Conservation (phyloP, 2,888 invertebrate genomes). For the Autographa gamma region DNA sequence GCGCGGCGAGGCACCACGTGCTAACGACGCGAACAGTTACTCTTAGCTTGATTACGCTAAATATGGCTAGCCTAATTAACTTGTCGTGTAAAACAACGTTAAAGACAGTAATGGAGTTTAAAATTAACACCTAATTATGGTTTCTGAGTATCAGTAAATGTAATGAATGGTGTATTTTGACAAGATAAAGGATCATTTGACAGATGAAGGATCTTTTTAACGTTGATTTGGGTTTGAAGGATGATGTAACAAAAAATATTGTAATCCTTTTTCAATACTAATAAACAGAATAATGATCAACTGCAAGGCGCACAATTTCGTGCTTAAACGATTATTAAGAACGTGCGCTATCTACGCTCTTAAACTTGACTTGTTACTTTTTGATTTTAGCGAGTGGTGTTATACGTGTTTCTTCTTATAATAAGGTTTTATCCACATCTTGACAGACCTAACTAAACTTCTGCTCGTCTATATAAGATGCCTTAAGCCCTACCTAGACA, state of each 20-base stretch:
- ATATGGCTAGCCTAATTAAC: conserved; percentile 21
- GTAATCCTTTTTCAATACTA: no score
- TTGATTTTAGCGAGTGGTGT: neutral
- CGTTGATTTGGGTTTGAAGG: neutral
- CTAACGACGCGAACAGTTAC: conserved; percentile 34
- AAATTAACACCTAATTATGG: conserved; percentile 3
- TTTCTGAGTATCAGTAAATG: neutral
- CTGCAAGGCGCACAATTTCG: neutral
- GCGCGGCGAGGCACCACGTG: conserved; percentile 6
- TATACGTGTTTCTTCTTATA: neutral
- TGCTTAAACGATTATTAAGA: neutral
- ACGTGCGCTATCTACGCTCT: neutral
- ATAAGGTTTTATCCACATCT: neutral
- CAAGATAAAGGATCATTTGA: no score
- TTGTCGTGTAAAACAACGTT: neutral
- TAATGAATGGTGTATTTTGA: no score
- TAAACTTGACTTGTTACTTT: neutral
- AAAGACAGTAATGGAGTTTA: neutral
- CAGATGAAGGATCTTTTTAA: no score
- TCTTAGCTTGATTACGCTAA: conserved; percentile 32
- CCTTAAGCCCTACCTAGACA: no score
- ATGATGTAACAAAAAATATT: neutral
- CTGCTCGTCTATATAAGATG: no score
- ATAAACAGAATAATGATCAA: no score
- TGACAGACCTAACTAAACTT: neutral